Evolutionary conservation across 2,888 invertebrate genomes (phyloP), one percentile per base, ranked within the genome.

Genomic region (Eupelmus urozonus): DNA sequence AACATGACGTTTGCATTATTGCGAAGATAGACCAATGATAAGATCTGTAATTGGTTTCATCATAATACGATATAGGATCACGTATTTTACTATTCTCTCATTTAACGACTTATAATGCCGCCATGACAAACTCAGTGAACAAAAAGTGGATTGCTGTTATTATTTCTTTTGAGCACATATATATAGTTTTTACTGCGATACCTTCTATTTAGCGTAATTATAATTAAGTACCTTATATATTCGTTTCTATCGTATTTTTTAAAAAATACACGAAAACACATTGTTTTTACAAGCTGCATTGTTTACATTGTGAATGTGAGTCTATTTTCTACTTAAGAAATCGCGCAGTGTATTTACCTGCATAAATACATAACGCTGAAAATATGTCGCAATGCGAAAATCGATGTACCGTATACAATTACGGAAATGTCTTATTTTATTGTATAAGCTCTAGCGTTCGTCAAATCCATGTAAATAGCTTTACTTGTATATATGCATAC

Each of bases 401-500:
- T 70, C 62, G 42, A 76, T 76, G 29, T 29, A 62, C 29, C 27
- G 27, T 53, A 53, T n/a, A 29, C 9, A 45, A 29, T 45, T 42
- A 49, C 13, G 16, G 20, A 53, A 20, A 53, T 53, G 53, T 53
- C 3, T 53, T 53, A 53, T 70, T 57, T n/a, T 70, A n/a, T n/a
- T n/a, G n/a, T n/a, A 25, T 67, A 78, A 67, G 62, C 45, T 60
- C 45, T 20, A 66, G n/a, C 18, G 40, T 63, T 72, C 20, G 18
- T 51, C 7, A 70, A 70, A 29, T 29, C 1, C 40, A 62, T 78
- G 70, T 80, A 76, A 78, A 77, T 76, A 70, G 69, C 57, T 76
- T 76, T 23, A 60, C 49, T 79, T 82, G 53, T 73, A 69, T 55
- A 69, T 69, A 69, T 45, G 69, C 4, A 29, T n/a, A 40, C 2